A percentile compares a stretch with the other conserved stretches of the same genome.
phyloP scores from a whole-genome alignment of 2,797 vertebrate species.

The Hafferia zeledoni region DNA sequence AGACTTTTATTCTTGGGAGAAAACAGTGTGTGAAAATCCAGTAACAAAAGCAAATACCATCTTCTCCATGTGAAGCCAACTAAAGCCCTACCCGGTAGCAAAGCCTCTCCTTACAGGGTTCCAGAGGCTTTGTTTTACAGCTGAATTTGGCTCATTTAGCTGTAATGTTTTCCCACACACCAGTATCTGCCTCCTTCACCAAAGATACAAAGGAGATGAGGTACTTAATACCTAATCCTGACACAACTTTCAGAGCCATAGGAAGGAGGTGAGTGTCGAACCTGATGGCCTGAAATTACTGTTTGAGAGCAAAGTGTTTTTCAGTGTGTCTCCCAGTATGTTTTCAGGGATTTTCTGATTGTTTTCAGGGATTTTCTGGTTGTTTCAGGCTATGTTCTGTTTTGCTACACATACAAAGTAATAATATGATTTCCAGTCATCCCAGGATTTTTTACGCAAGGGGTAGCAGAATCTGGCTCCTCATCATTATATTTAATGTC shows the following conservation, averaged over 20 bases:
- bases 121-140: not conserved
- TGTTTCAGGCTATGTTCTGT: not conserved
- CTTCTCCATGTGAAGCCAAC: not conserved
- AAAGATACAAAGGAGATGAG: not conserved
- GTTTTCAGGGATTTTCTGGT: not conserved
- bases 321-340: not conserved
- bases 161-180: not conserved
- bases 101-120: not conserved
- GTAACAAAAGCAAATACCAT: not conserved
- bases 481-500: not conserved
- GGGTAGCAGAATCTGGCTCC: not conserved
- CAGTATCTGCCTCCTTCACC: not conserved
- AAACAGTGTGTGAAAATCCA: not conserved
- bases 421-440: not conserved
- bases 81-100: not conserved
- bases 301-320: not conserved
- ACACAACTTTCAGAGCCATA: not conserved
- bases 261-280: not conserved
- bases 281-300: not conserved
- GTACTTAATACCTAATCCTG: not conserved
- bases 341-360: not conserved
- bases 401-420: not conserved
- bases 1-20: not conserved
- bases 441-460: not conserved
- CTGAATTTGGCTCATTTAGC: not conserved